Percentiles rank a stretch among this genome's conserved stretches.
phyloP scores from a whole-genome alignment of 2,888 invertebrate species.

The Nowickia ferox region DNA sequence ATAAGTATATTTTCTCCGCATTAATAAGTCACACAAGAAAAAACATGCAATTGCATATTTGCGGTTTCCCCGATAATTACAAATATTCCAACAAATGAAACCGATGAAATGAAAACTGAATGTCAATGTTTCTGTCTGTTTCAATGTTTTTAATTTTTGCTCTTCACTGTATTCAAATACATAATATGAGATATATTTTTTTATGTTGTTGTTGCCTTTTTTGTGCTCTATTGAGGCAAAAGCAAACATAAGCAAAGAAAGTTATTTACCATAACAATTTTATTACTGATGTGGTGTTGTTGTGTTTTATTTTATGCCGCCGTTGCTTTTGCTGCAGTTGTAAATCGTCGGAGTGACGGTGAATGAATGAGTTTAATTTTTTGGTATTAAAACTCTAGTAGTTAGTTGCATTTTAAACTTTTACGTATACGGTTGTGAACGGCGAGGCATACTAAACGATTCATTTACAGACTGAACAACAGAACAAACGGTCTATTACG shows the following conservation, averaged over 20 bases:
- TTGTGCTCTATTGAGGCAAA: slow-evolving; percentile 40
- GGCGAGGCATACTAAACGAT: slow-evolving; percentile 6
- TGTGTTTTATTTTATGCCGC: slow-evolving; percentile 21
- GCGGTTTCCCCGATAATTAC: too few species aligned
- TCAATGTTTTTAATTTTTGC: not conserved
- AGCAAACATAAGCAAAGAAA: slow-evolving; percentile 71
- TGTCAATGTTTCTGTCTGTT: too few species aligned
- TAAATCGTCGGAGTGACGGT: slow-evolving; percentile 26
- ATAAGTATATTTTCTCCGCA: too few species aligned
- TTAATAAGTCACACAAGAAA: too few species aligned
- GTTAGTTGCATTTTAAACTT: slow-evolving; percentile 68
- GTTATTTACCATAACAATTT: slow-evolving; percentile 67
- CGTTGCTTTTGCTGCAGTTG: slow-evolving; percentile 38
- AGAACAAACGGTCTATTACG: slow-evolving; percentile 33
- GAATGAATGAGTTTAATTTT: slow-evolving; percentile 62
- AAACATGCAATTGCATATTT: too few species aligned
- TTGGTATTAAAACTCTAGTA: slow-evolving; percentile 57
- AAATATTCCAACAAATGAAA: too few species aligned
- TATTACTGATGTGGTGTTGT: slow-evolving; percentile 21
- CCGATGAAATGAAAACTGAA: too few species aligned
- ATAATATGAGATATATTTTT: slow-evolving; percentile 26
- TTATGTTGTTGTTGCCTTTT: slow-evolving; percentile 29
- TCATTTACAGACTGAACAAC: not conserved
- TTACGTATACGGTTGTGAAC: slow-evolving; percentile 67
- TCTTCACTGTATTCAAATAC: slow-evolving; percentile 16